A percentile compares a stretch with the other conserved stretches of the same genome.
These are phyloP conservation scores for Pantala flavescens DNA, from an alignment of 1,140 invertebrate genomes.

Conservation along the genomic window DNA sequence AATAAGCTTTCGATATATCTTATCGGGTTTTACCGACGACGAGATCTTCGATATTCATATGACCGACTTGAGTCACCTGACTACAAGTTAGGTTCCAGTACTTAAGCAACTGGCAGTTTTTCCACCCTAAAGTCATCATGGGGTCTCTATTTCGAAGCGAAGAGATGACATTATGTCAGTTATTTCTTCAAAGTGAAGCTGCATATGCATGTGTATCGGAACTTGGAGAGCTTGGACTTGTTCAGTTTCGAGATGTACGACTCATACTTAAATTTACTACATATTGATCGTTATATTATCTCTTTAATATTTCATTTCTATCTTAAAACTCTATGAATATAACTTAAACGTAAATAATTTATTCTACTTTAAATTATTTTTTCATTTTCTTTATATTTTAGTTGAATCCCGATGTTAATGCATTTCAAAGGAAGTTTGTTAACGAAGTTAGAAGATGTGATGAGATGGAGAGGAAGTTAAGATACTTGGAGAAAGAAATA, in stretches of 20 bases:
- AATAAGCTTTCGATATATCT: no score
- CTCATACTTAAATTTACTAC: neutral
- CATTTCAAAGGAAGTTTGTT: constrained; percentile 91
- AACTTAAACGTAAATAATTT: constrained; percentile 19
- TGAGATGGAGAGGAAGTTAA: constrained; percentile 90
- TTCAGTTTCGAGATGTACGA: constrained; percentile 87
- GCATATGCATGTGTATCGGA: constrained; percentile 89
- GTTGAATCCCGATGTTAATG: constrained; percentile 90
- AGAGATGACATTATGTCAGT: constrained; percentile 83
- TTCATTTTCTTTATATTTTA: constrained; percentile 32
- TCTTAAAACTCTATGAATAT: constrained; percentile 22
- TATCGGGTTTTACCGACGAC: neutral
- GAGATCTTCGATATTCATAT: neutral
- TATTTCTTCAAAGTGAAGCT: constrained; percentile 85
- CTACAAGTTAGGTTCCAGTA: neutral
- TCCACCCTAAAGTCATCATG: constrained; percentile 37
- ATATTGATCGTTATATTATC: constrained; percentile 19
- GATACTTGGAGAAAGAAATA: constrained; percentile 96
- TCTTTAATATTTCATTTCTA: constrained; percentile 24
- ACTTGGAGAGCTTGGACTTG: constrained; percentile 83
- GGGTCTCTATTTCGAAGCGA: constrained; percentile 77
- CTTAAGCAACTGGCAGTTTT: no score
- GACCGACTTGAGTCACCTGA: neutral
- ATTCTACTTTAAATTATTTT: neutral
- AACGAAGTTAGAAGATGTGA: constrained; percentile 90